Conservation (phyloP, 2,888 invertebrate genomes). For the Drosophila kanekoi region DNA sequence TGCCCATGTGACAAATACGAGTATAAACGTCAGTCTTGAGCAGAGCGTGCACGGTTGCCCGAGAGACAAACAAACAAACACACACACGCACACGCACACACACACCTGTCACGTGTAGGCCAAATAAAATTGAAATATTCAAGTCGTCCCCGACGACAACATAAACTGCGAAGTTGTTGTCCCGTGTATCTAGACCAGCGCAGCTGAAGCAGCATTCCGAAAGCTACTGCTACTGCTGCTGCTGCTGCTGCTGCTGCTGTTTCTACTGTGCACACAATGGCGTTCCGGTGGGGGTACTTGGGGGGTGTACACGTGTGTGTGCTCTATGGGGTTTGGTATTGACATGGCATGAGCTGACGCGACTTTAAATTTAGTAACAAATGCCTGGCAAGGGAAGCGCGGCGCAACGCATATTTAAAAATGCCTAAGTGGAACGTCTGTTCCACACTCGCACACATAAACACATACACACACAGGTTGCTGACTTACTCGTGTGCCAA, state of each 20-base stretch:
- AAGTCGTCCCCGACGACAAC: constrained; percentile 42
- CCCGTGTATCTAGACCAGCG: constrained; percentile 12
- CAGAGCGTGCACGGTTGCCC: constrained; percentile 3
- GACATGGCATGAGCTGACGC: constrained; percentile 60
- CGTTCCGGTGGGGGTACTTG: not conserved
- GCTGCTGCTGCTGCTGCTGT: not conserved
- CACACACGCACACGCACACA: constrained; percentile 2
- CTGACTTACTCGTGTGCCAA: constrained; percentile 66
- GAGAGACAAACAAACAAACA: too few relatives aligned
- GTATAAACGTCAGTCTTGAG: constrained; percentile 46
- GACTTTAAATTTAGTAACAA: constrained; percentile 58
- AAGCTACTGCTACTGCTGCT: not conserved
- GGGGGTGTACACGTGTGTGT: not conserved
- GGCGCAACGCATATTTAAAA: constrained; percentile 57
- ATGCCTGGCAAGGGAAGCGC: not conserved
- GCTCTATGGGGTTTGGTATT: constrained; percentile 33
- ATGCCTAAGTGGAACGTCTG: constrained; percentile 65
- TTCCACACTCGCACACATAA: constrained; percentile 11
- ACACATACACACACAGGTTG: not conserved
- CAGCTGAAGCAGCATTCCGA: not conserved
- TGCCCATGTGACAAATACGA: constrained; percentile 69
- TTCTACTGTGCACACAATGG: not conserved
- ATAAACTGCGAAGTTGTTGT: constrained; percentile 36
- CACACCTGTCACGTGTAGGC: constrained; percentile 73
- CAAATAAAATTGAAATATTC: constrained; percentile 78